phyloP scores from a whole-genome alignment of 2,797 vertebrate species.

The Crocodylus rhombifer region DNA sequence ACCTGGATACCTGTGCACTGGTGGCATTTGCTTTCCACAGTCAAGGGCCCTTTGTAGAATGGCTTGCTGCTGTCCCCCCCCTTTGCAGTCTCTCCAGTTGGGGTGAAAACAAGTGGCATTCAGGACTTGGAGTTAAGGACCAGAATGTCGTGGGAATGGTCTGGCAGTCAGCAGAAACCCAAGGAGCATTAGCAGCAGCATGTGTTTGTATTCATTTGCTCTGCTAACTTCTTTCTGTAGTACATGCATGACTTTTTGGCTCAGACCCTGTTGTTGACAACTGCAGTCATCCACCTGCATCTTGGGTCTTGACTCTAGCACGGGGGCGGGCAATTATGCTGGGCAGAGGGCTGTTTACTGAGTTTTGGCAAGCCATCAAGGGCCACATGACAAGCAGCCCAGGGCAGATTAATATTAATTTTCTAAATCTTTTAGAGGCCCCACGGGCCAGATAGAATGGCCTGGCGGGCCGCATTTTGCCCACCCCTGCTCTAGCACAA shows the following conservation, averaged over 20 bases:
- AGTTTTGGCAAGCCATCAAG: no score
- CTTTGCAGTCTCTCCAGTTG: conserved; percentile 12
- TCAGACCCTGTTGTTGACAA: neutral
- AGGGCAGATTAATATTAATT: no score
- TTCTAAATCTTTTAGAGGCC: no score
- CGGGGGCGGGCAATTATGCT: neutral
- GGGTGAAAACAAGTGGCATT: neutral
- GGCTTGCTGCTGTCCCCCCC: neutral
- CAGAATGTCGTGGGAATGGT: neutral
- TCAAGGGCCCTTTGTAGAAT: neutral
- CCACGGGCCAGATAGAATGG: no score
- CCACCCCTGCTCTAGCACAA: no score
- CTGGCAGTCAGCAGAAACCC: neutral
- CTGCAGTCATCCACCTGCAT: conserved; percentile 1
- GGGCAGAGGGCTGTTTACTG: no score
- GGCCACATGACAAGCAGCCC: no score
- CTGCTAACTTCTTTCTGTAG: neutral
- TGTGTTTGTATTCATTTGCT: no score
- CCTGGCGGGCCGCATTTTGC: no score
- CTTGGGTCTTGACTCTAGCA: neutral
- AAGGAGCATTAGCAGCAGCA: neutral
- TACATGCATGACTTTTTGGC: neutral
- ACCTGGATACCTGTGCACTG: no score
- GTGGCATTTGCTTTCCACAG: neutral
- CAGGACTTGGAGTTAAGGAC: conserved; percentile 18